phyloP scores from a whole-genome alignment of 1,140 invertebrate species.

The Sitophilus oryzae region DNA sequence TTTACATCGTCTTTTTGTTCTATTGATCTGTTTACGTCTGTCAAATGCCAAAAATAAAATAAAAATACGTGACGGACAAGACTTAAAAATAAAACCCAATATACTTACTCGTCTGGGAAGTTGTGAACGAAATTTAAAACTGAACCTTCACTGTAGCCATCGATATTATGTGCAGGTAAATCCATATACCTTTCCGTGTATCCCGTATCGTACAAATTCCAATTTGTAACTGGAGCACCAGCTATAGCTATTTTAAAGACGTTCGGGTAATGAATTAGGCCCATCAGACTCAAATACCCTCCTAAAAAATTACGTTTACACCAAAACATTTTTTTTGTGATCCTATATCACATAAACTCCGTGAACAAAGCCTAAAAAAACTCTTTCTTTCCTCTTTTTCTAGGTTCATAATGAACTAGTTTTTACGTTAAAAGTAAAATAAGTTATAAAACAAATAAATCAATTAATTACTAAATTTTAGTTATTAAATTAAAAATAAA shows the following conservation, averaged over 20 bases:
- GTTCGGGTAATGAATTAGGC: conserved; percentile 72
- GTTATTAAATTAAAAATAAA: too few species aligned
- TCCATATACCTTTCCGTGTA: conserved; percentile 99
- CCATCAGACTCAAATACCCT: conserved; percentile 81
- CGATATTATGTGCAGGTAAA: conserved; percentile 71
- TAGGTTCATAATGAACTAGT: too few species aligned
- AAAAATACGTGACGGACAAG: too few species aligned
- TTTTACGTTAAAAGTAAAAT: too few species aligned
- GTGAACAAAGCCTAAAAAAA: too few species aligned
- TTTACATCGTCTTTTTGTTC: too few species aligned
- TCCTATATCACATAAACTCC: too few species aligned
- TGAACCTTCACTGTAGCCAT: conserved; percentile 73
- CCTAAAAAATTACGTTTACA: conserved; percentile 41
- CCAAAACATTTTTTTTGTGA: background rate
- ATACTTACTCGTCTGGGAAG: conserved; percentile 83
- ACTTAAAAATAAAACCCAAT: background rate
- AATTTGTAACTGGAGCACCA: conserved; percentile 94
- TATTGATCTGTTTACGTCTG: too few species aligned
- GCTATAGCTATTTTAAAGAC: conserved; percentile 88
- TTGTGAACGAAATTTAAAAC: conserved; percentile 73
- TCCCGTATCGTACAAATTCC: conserved; percentile 88
- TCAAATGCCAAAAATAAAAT: too few species aligned
- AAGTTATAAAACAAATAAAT: too few species aligned
- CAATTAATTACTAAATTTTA: too few species aligned
- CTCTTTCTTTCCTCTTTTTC: too few species aligned